Evolutionary conservation across 2,888 invertebrate species (phyloP), one percentile per base, ranked within the genome.

Genomic region (Lochmaea crataegi): DNA sequence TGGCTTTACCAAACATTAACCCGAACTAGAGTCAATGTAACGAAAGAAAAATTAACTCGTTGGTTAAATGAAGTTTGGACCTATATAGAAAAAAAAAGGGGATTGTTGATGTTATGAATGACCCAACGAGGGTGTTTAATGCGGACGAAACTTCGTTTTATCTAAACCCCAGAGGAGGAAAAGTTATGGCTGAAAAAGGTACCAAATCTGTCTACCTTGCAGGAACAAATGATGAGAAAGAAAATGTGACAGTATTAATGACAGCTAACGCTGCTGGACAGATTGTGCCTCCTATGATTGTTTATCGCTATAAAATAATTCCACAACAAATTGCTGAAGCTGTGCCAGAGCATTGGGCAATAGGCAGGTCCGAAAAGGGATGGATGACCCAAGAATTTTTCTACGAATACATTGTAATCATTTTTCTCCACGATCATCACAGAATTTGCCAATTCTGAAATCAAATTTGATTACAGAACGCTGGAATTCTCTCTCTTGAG

Each of bases 251-350:
- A 10, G 26, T 65, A 22, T 16, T 65, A 6, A 14, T 65, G n/a
- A 41, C 18, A 42, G 65, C 65, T 51, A 51, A 65, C 16, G 51
- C 65, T 48, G 14, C 1, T n/a, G 48, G 65, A 51, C 32, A 32
- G 32, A 32, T 32, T 26, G 26, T 3, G 26, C 26, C 26, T 42
- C 42, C 42, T 42, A 42, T 42, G 42, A 10, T 42, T 45, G 42
- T 45, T 10, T 45, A 12, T 12, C 10, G 42, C 3, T 45, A 45
- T 45, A 45, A 12, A 10, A 45, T 11, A 45, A 45, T 45, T 45
- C 42, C 3, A 2, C 42, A 45, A 12, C 10, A 12, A 12, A 45
- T 45, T 12, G 42, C 42, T 12, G 12, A 12, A 12, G 10, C 42
- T 12, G n/a, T n/a, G n/a, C n/a, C n/a, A n/a, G n/a, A n/a, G n/a